Evolutionary conservation across 1,140 invertebrate genomes (phyloP), one percentile per base, ranked within the genome.

Genomic region (Manduca sexta): DNA sequence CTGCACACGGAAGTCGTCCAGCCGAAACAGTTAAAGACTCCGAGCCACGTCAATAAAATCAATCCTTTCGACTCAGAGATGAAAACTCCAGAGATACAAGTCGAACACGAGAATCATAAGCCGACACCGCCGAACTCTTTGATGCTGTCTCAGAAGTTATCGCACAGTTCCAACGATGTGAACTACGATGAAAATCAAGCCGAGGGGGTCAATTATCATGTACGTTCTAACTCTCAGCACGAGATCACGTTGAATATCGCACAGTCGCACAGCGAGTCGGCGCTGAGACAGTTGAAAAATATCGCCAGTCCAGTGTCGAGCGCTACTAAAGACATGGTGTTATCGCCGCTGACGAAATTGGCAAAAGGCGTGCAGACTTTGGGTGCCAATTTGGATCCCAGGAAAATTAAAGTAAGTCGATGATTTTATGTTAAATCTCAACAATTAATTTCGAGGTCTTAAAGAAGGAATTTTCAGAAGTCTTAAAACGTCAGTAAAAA

Each of bases 321-420:
- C 29, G 89, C 89, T 11, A 90, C 91, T 1, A 92, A 90, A 62
- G 91, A 93, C 62, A 74, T 90, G 64, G 90, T 93, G n/a, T 68
- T 93, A 15, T 92, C 91, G 1, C 93, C 93, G 0, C 88, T 95
- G 7, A 92, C 92, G 0, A 95, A 94, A 67, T 84, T 96, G 13
- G 94, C 94, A 1, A 94, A 93, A 77, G 93, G 94, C 0, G 90
- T 96, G 50, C 94, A 95, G 73, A 93, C 89, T 58, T 86, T 96
- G 44, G 93, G 94, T 0, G 90, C 93, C 1, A 96, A 95, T 86
- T 88, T 94, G 49, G 94, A 95, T 84, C 94, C 93, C 0, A 88
- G 94, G 41, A 94, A 93, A 73, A 87, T 94, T 30, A 90, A 89
- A 81, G 88, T 89, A 50, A 70, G 34, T 44, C 46, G 11, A 12